A percentile compares a stretch with the other conserved stretches of the same genome.
phyloP scores from a whole-genome alignment of 2,888 invertebrate species.

The Lottia gigantea region DNA sequence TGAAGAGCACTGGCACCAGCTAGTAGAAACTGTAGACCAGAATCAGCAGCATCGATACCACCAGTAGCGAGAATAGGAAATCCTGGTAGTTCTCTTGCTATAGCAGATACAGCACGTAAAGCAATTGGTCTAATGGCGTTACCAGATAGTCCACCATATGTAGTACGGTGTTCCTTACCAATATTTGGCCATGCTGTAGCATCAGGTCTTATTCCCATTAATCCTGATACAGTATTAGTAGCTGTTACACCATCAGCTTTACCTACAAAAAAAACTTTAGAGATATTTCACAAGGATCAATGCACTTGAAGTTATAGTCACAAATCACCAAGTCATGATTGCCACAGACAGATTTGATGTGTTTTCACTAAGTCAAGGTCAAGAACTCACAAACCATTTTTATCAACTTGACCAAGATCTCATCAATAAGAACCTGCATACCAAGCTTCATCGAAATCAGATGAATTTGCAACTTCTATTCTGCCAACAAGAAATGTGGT shows the following conservation, averaged over 20 bases:
- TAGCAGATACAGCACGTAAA: constrained; percentile 88
- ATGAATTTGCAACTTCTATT: too few species aligned
- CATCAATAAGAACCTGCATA: too few species aligned
- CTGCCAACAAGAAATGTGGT: too few species aligned
- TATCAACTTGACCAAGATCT: too few species aligned
- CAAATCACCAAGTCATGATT: too few species aligned
- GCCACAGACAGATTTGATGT: too few species aligned
- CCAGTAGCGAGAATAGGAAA: constrained; percentile 96
- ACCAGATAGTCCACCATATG: constrained; percentile 93
- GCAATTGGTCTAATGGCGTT: constrained; percentile 96
- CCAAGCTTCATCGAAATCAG: too few species aligned
- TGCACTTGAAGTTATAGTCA: too few species aligned
- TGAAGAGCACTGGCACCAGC: constrained; percentile 94
- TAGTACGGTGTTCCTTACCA: constrained; percentile 82
- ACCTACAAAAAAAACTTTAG: constrained; percentile 71
- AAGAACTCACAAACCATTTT: too few species aligned
- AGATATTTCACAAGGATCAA: too few species aligned
- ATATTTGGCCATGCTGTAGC: constrained; percentile 93
- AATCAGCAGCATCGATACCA: constrained; percentile 96
- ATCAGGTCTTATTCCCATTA: constrained; percentile 87
- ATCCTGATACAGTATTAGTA: constrained; percentile 95
- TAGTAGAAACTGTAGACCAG: constrained; percentile 91
- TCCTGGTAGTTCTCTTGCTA: constrained; percentile 83
- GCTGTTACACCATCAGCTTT: constrained; percentile 95
- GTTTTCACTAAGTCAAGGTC: too few species aligned